Evolutionary conservation across 2,888 invertebrate species (phyloP), one percentile per base, ranked within the genome.

Genomic region (Trisateles emortualis): DNA sequence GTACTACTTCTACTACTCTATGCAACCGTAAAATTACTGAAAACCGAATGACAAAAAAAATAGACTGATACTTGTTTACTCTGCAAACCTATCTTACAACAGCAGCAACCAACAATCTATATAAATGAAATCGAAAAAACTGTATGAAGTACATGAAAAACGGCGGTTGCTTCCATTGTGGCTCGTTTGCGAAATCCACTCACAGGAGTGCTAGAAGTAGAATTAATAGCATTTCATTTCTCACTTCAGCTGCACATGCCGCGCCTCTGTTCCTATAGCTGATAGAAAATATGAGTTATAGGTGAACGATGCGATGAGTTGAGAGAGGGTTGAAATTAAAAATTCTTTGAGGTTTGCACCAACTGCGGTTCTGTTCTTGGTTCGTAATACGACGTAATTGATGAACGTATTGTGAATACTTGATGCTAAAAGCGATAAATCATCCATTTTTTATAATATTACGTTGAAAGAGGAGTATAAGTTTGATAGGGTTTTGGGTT

Each of bases 221-320:
- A 77, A 83, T 81, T 80, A 80, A 84, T 83, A 67, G 73, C 64
- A 61, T 67, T 75, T 74, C 78, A 81, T 82, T 78, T 78, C 79
- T 83, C 81, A 79, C 74, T 77, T 79, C 78, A 74, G 47, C 22
- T 59, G 64, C 82, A 79, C 76, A 72, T 76, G 78, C 41, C 48
- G 43, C 44, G 49, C 32, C 38, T 43, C 51, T 35, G 17, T 29
- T 16, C 32, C 40, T 47, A 64, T 47, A 36, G 17, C 30, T 58
- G 54, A 56, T 60, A 50, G 46, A 54, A 53, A 62, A 59, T 16
- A 56, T 59, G 55, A 52, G 26, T 49, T 55, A 55, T 45, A 24
- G 11, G 38, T 38, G 35, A 50, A 62, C 22, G 33, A 59, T 43
- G 14, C 32, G 2, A 3, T 4, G 5, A n/a, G n/a, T 26, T 16